A percentile compares a stretch with the other conserved stretches of the same genome.
Evolutionary conservation across 2,888 invertebrate genomes (phyloP).

Genomic region (Agrochola lota): DNA sequence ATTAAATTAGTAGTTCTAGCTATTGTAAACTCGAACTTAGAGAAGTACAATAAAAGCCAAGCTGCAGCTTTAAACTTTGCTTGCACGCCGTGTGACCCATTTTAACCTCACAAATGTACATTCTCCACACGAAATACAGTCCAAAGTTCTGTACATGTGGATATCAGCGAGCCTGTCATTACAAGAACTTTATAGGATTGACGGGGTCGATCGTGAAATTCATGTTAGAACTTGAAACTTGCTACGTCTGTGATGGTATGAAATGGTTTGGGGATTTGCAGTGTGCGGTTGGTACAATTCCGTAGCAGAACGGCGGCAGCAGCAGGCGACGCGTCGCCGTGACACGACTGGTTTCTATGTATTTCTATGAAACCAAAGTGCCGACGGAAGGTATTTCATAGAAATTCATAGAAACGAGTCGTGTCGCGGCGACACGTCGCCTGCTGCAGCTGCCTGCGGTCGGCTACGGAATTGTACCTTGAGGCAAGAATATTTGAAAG

Average conservation of each 20-base stretch:
- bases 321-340: too few relatives aligned
- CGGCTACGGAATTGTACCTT: too few relatives aligned
- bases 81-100: slow-evolving; percentile 52
- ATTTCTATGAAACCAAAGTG: too few relatives aligned
- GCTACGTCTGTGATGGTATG: not conserved
- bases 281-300: not conserved
- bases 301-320: too few relatives aligned
- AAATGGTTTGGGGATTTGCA: slow-evolving; percentile 1
- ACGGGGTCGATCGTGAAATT: slow-evolving; percentile 25
- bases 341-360: too few relatives aligned
- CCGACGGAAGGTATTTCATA: too few relatives aligned
- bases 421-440: too few relatives aligned
- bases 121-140: slow-evolving; percentile 43
- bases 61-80: slow-evolving; percentile 50
- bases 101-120: slow-evolving; percentile 60
- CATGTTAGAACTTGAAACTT: not conserved
- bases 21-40: slow-evolving; percentile 56
- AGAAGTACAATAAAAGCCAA: slow-evolving; percentile 58
- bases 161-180: slow-evolving; percentile 51
- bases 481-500: not conserved
- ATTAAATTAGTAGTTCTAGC: slow-evolving; percentile 59
- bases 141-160: slow-evolving; percentile 36
- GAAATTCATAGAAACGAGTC: too few relatives aligned
- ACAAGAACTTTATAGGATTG: slow-evolving; percentile 47
- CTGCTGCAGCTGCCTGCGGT: too few relatives aligned